Evolutionary conservation across 2,113 vertebrate species (phyloP), one percentile per base, ranked within the genome.

Genomic region (Silurus asotus): DNA sequence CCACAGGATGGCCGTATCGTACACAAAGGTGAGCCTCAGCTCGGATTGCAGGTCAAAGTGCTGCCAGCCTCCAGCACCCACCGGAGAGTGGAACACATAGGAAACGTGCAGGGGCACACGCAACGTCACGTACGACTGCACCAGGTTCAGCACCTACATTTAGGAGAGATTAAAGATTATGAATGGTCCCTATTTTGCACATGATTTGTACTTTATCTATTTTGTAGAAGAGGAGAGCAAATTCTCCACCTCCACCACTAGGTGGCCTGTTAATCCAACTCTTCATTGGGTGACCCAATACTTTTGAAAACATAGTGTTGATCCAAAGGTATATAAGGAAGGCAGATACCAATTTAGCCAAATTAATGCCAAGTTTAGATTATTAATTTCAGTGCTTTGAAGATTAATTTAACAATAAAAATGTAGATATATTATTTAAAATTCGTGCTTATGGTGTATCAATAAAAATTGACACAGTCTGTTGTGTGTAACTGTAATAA

Each of bases 1-100:
- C 96, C 96, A 97, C 92, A 97, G 93, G 94, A 97, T 96, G 95
- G 96, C 96, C 82, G 96, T 97, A 91, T 97, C 96, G 23, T 97
- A 97, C 89, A 96, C 96, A 0, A 97, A 97, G 61, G 96, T 97
- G 11, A 97, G 91, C 1, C 95, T 94, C 0, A 97, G 95, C 91
- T 97, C 96, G 0, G 96, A 96, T 86, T 95, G 95, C 37, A 97
- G 86, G 88, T 97, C 96, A 51, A 97, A 97, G 89, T 96, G 96
- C 90, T 96, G 96, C 96, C 96, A 97, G 64, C 96, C 96, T 5
- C 95, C 96, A 0, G 91, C 86, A 0, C 95, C 96, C 37, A 94
- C 95, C 0, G 96, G 95, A 0, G 96, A 96, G 82, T 96, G 96
- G 90, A 96, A 96, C 67, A 97, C 95, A 0, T 97, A 97, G 0